Conservation (phyloP, 1,140 invertebrate species). For the Platyura marginata region DNA sequence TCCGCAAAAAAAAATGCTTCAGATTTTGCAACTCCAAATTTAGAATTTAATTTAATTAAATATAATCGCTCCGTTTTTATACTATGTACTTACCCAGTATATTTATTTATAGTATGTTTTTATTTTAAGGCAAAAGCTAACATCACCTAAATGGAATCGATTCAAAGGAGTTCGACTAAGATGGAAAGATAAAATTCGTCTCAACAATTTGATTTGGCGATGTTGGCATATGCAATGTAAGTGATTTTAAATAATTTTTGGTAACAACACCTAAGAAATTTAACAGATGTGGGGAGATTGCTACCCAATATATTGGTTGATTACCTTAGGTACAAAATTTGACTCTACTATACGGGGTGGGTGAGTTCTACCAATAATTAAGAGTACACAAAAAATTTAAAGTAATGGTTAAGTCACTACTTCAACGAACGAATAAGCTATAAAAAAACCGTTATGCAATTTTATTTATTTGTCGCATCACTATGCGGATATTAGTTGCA, state of each 20-base stretch:
- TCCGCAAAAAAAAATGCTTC: too few relatives aligned
- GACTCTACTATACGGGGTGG: slow-evolving; percentile 1
- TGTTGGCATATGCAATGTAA: slow-evolving; percentile 99
- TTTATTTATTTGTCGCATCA: too few relatives aligned
- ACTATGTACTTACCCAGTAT: neutral
- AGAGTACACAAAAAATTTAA: too few relatives aligned
- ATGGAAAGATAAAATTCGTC: slow-evolving; percentile 95
- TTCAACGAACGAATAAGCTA: too few relatives aligned
- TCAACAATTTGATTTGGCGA: slow-evolving; percentile 99
- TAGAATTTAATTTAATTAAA: too few relatives aligned
- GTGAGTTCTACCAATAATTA: too few relatives aligned
- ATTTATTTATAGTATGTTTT: neutral
- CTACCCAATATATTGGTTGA: neutral
- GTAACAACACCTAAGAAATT: neutral
- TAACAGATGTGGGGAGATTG: neutral
- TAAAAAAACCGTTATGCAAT: too few relatives aligned
- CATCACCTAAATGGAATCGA: slow-evolving; percentile 98
- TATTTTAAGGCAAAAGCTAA: slow-evolving; percentile 77
- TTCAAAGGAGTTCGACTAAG: slow-evolving; percentile 93
- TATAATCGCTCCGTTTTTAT: too few relatives aligned
- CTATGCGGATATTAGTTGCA: too few relatives aligned
- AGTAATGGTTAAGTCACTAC: too few relatives aligned
- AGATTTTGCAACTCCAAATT: too few relatives aligned
- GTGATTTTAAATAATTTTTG: slow-evolving; percentile 23
- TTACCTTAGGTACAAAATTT: neutral